A percentile compares a stretch with the other conserved stretches of the same genome.
Evolutionary conservation across 1,140 invertebrate genomes (phyloP).

Genomic region (Oppia nitens): DNA sequence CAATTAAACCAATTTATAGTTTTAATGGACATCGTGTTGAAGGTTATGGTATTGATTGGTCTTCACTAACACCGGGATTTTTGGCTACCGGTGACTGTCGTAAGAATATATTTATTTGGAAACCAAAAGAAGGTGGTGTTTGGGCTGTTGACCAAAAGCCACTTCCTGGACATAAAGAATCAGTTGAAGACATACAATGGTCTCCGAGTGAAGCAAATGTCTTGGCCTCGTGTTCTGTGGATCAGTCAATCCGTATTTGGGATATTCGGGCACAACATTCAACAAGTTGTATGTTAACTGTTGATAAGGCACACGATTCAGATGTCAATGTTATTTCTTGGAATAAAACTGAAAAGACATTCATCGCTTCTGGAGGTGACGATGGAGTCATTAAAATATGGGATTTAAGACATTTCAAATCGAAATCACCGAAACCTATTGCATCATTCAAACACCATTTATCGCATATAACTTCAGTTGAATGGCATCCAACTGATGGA

Average conservation of each 20-base stretch:
- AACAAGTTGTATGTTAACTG: slow-evolving; percentile 83
- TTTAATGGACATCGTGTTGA: slow-evolving; percentile 81
- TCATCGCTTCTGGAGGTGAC: slow-evolving; percentile 83
- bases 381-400: slow-evolving; percentile 86
- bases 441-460: slow-evolving; percentile 86
- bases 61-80: slow-evolving; percentile 47
- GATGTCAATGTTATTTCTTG: slow-evolving; percentile 97
- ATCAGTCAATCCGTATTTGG: slow-evolving; percentile 48
- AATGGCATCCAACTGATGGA: slow-evolving; percentile 86
- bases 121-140: slow-evolving; percentile 44
- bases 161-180: slow-evolving; percentile 66
- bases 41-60: slow-evolving; percentile 93
- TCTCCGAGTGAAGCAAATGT: slow-evolving; percentile 84
- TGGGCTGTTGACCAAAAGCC: slow-evolving; percentile 67
- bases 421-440: slow-evolving; percentile 39
- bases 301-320: slow-evolving; percentile 61
- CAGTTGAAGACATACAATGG: slow-evolving; percentile 98
- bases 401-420: slow-evolving; percentile 71
- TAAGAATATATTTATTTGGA: slow-evolving; percentile 85
- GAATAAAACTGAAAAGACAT: slow-evolving; percentile 71
- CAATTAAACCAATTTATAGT: slow-evolving; percentile 52
- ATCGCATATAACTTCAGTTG: slow-evolving; percentile 56
- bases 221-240: slow-evolving; percentile 85
- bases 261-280: slow-evolving; percentile 63
- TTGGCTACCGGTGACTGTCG: slow-evolving; percentile 76